Evolutionary conservation across 2,113 vertebrate species (phyloP), one percentile per base, ranked within the genome.

Genomic region (Gobio gobio): DNA sequence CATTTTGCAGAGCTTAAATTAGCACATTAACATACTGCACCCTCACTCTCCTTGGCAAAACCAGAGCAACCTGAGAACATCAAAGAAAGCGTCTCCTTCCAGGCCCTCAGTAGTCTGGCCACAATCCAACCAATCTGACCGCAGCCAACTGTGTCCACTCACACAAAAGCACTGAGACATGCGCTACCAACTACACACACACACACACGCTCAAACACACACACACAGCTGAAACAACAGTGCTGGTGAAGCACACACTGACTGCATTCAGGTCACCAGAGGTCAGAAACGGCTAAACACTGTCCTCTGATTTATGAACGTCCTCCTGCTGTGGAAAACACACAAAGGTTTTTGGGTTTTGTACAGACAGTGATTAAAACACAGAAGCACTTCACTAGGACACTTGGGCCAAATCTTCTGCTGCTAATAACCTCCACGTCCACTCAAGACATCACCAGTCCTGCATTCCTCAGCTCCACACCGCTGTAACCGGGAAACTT

Each of bases 221-320:
- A 91, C 90, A 91, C 92, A 91, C 93, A 94, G 93, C 94, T 94
- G 92, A 93, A 91, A 90, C 90, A 94, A 94, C 93, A 94, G 83
- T 83, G 20, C 56, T 76, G 74, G 24, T 84, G 76, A 36, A 84
- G 77, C 33, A 7, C 78, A 26, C 40, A 26, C 59, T 29, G 51
- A 70, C 66, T 61, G 51, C 47, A 80, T 81, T 54, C 33, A 75
- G 43, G 43, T 66, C 33, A 81, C 40, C 43, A 81, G 36, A 79
- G 77, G 77, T 79, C 78, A 79, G 40, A 79, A 79, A 79, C 24
- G n/a, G 56, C 13, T 24, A 63, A 79, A 79, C 78, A 29, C 78
- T 63, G 78, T 79, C 56, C 20, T 61, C 76, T 63, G 63, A 79
- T 79, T 47, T 79, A 79, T 63, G 77, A 63, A 3, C 22, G 7